A percentile compares a stretch with the other conserved stretches of the same genome.
These are phyloP conservation scores for Apocrypta bakeri DNA, from an alignment of 1,140 invertebrate genomes.

Conservation along the genomic window DNA sequence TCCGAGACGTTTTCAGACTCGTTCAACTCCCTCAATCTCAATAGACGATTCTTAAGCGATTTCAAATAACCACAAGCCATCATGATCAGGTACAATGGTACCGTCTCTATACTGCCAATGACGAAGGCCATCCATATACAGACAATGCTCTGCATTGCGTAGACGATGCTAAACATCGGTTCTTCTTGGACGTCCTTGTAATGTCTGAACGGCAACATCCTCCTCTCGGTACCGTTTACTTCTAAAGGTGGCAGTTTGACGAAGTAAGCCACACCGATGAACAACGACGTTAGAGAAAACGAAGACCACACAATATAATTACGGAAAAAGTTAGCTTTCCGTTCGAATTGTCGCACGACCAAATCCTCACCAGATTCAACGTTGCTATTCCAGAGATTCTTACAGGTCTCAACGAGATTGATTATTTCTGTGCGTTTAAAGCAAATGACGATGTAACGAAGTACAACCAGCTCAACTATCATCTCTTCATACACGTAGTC, in stretches of 20 bases:
- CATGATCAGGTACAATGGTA: background rate
- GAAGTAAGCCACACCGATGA: background rate
- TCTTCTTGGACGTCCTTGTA: conserved; percentile 29
- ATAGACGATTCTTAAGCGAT: background rate
- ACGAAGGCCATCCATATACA: background rate
- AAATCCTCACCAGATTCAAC: background rate
- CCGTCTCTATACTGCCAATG: background rate
- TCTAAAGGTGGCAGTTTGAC: background rate
- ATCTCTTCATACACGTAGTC: conserved; percentile 17
- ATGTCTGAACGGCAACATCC: conserved; percentile 25
- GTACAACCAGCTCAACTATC: background rate
- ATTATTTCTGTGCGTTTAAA: background rate
- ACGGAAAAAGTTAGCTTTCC: conserved; percentile 3
- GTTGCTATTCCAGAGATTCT: background rate
- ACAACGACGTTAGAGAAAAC: background rate
- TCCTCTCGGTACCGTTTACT: background rate
- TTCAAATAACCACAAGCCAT: conserved; percentile 39
- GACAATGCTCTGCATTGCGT: background rate
- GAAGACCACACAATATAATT: background rate
- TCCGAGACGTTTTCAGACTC: no score
- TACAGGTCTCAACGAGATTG: background rate
- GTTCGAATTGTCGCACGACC: background rate
- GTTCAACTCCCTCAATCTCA: background rate
- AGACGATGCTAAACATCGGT: background rate
- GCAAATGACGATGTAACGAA: background rate